These are phyloP conservation scores for Mimumesa dahlbomi DNA, from an alignment of 2,888 invertebrate genomes.

Conservation along the genomic window DNA sequence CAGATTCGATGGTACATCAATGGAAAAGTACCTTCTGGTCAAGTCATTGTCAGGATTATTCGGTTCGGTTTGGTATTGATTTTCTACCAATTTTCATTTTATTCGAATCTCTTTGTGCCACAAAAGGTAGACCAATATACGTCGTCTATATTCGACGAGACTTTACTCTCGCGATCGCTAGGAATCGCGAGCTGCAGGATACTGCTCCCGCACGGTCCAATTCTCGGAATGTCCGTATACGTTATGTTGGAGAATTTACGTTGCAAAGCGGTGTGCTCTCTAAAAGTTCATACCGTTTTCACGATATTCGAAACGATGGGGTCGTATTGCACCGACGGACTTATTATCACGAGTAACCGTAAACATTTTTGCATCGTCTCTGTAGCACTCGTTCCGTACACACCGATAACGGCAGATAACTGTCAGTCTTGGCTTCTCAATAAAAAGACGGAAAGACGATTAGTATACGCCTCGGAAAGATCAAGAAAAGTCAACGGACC, in stretches of 20 bases:
- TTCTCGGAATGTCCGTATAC: no score
- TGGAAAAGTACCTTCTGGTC: slow-evolving; percentile 29
- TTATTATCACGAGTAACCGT: background rate
- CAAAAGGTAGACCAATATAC: no score
- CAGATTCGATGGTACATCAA: background rate
- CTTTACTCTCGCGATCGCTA: no score
- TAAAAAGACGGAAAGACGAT: background rate
- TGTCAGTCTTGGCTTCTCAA: background rate
- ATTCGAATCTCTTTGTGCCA: no score
- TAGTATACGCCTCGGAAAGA: background rate
- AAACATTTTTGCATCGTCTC: slow-evolving; percentile 18
- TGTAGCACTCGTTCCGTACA: background rate
- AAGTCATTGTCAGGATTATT: slow-evolving; percentile 31
- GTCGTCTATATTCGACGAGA: background rate
- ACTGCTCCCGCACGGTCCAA: no score
- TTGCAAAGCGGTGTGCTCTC: background rate
- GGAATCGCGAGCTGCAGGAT: no score
- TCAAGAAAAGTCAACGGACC: background rate
- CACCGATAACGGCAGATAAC: background rate
- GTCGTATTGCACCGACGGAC: background rate
- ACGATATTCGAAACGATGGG: background rate
- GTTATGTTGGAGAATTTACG: slow-evolving; percentile 13
- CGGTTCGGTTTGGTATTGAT: background rate
- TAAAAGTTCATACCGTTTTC: background rate
- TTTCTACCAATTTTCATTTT: no score